Evolutionary conservation across 2,888 invertebrate genomes (phyloP).

Genomic region (Hirtodrosophila histrioides): DNA sequence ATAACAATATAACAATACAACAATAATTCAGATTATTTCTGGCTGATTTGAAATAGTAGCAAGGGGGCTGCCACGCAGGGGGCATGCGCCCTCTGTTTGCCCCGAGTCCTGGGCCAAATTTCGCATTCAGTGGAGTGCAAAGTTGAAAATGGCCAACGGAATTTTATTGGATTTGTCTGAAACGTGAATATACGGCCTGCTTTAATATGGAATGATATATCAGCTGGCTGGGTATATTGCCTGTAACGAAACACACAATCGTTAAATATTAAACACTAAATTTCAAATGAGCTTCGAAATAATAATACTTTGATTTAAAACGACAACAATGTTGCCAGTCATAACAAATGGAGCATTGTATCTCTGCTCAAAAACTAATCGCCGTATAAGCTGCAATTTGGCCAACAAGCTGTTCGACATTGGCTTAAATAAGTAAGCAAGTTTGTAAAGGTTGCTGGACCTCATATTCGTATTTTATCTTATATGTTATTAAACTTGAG

Average conservation of each 20-base stretch:
- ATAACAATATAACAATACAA: constrained; percentile 26
- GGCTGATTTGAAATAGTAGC: constrained; percentile 26
- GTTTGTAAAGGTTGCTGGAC: no score
- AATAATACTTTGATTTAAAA: background rate
- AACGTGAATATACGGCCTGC: constrained; percentile 24
- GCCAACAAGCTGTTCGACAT: no score
- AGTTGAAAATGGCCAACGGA: constrained; percentile 47
- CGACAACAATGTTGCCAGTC: no score
- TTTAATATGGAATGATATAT: constrained; percentile 40
- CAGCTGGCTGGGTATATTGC: constrained; percentile 10
- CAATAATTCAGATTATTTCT: constrained; percentile 57
- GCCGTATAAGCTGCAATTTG: no score
- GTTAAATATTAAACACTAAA: constrained; percentile 1
- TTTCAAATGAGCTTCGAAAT: background rate
- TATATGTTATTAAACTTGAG: no score
- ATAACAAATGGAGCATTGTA: no score
- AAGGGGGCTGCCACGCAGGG: background rate
- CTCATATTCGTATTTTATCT: no score
- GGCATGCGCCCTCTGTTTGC: constrained; percentile 22
- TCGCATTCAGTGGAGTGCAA: constrained; percentile 61
- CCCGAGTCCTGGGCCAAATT: constrained; percentile 45
- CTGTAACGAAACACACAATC: constrained; percentile 9
- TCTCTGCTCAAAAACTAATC: no score
- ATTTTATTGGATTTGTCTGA: constrained; percentile 14
- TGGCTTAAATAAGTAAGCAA: no score